Percentiles rank a stretch among this genome's conserved stretches.
These are phyloP conservation scores for Champsocephalus gunnari DNA, from an alignment of 2,797 vertebrate species.

Conservation along the genomic window DNA sequence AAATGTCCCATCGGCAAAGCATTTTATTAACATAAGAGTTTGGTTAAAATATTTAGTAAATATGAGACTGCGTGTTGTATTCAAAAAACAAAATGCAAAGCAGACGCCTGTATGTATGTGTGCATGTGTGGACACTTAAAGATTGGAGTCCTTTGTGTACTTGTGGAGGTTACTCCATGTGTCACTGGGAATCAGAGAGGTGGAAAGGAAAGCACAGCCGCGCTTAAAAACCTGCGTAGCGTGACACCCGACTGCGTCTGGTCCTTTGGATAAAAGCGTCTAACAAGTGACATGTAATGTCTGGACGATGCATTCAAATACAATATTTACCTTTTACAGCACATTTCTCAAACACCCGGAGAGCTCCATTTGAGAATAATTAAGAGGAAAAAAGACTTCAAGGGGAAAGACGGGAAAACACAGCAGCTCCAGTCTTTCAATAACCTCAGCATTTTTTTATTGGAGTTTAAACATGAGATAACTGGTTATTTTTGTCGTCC, in stretches of 20 bases:
- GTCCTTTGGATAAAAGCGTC: too few species aligned
- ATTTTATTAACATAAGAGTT: constrained; percentile 10
- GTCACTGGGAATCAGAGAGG: constrained; percentile 68
- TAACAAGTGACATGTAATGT: too few species aligned
- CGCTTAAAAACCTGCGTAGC: constrained; percentile 67
- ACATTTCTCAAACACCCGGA: constrained; percentile 77
- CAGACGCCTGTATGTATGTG: constrained; percentile 30
- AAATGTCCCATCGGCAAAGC: background rate
- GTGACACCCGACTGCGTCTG: constrained; percentile 71
- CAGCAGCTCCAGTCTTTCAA: constrained; percentile 46
- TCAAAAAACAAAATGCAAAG: constrained; percentile 41
- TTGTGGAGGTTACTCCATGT: constrained; percentile 50
- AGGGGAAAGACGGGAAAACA: constrained; percentile 40
- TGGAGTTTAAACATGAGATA: constrained; percentile 56
- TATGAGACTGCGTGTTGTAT: background rate
- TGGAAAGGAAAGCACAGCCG: constrained; percentile 77
- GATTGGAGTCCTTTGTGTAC: constrained; percentile 36
- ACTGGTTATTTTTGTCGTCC: constrained; percentile 30
- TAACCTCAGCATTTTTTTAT: constrained; percentile 47
- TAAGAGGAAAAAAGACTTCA: constrained; percentile 67
- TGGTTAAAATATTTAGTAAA: constrained; percentile 11
- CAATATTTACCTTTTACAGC: constrained; percentile 82
- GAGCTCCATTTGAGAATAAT: constrained; percentile 76
- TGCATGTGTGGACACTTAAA: constrained; percentile 46
- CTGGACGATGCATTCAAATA: constrained; percentile 77